Conservation (phyloP, 2,888 invertebrate genomes). For the Amaurobius ferox region DNA sequence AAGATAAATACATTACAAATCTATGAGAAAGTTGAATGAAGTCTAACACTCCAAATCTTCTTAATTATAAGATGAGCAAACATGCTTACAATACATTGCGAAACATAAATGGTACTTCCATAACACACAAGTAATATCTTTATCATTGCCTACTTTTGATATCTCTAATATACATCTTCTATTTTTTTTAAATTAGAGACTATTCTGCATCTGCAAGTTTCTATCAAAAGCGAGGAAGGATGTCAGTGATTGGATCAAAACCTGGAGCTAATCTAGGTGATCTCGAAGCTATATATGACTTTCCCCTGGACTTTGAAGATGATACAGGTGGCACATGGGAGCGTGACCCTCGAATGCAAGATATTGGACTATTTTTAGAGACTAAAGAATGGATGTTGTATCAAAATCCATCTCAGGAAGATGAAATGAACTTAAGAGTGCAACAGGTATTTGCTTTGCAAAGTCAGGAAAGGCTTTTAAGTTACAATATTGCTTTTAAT, state of each 20-base stretch:
- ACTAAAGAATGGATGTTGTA: slow-evolving; percentile 61
- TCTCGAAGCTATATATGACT: slow-evolving; percentile 27
- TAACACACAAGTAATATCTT: too few species aligned
- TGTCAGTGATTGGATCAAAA: slow-evolving; percentile 45
- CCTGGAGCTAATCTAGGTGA: slow-evolving; percentile 46
- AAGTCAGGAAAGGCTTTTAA: too few species aligned
- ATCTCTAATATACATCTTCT: too few species aligned
- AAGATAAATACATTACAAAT: too few species aligned
- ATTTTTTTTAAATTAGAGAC: slow-evolving; percentile 41
- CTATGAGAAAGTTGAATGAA: too few species aligned
- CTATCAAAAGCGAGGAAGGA: slow-evolving; percentile 48
- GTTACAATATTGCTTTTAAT: too few species aligned
- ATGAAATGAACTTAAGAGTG: slow-evolving; percentile 26
- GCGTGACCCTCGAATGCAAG: slow-evolving; percentile 17
- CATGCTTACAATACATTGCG: too few species aligned
- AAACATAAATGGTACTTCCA: too few species aligned
- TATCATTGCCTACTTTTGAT: too few species aligned
- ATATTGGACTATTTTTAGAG: slow-evolving; percentile 41
- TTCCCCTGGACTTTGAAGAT: slow-evolving; percentile 18
- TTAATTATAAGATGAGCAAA: too few species aligned
- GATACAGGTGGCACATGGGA: slow-evolving; percentile 28
- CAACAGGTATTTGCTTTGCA: slow-evolving; percentile 38
- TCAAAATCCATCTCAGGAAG: slow-evolving; percentile 26
- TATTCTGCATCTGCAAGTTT: slow-evolving; percentile 61
- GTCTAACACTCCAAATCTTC: too few species aligned